Evolutionary conservation across 1,140 invertebrate species (phyloP).

Genomic region (Helicoverpa armigera): DNA sequence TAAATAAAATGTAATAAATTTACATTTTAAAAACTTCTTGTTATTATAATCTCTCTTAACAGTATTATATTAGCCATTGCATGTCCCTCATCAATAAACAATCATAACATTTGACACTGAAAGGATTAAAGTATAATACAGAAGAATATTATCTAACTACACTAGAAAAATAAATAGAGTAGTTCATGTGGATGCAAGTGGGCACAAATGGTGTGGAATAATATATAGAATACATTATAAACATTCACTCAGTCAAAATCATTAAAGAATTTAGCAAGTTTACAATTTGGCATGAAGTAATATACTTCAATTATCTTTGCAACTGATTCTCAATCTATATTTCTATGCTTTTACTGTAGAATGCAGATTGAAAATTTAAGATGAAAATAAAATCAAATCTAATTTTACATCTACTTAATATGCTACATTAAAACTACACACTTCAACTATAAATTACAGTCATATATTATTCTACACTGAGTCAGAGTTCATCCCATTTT

Average conservation of each 20-base stretch:
- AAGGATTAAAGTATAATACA: conserved; percentile 40
- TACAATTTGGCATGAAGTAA: conserved; percentile 60
- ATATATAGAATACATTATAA: conserved; percentile 44
- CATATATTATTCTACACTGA: conserved; percentile 74
- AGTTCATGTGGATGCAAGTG: conserved; percentile 41
- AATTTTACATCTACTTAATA: conserved; percentile 60
- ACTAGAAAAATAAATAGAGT: conserved; percentile 56
- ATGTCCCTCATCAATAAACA: conserved; percentile 73
- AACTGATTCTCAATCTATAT: conserved; percentile 55
- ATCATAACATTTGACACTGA: conserved; percentile 56
- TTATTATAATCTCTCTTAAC: conserved; percentile 76
- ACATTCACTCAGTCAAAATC: conserved; percentile 44
- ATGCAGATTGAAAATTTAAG: conserved; percentile 67
- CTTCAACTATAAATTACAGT: conserved; percentile 68
- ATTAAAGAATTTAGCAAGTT: conserved; percentile 35
- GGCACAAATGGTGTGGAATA: conserved; percentile 21
- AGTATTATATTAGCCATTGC: conserved; percentile 72
- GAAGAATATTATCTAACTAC: conserved; percentile 37
- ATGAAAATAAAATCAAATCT: conserved; percentile 33
- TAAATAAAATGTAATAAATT: conserved; percentile 79
- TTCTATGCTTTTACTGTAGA: conserved; percentile 53
- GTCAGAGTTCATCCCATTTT: conserved; percentile 92
- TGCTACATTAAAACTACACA: conserved; percentile 67
- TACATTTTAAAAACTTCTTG: conserved; percentile 73
- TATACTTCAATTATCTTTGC: conserved; percentile 58